These are phyloP conservation scores for Notodonta ziczac DNA, from an alignment of 2,888 invertebrate genomes.

Conservation along the genomic window DNA sequence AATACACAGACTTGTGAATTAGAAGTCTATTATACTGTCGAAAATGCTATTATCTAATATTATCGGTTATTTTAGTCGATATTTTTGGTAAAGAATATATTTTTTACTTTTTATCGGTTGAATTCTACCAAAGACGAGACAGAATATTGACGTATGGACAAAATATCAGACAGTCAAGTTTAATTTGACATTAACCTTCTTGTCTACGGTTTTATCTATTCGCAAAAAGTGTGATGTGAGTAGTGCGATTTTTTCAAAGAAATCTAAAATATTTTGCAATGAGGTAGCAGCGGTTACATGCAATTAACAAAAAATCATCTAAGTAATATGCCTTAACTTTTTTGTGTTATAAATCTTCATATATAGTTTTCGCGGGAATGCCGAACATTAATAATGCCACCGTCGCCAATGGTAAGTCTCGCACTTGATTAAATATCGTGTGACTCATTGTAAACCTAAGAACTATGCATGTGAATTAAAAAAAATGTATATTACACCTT, in stretches of 20 bases:
- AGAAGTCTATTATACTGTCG: too few species aligned
- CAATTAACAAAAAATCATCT: slow-evolving; percentile 57
- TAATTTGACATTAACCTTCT: slow-evolving; percentile 28
- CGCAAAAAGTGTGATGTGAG: slow-evolving; percentile 66
- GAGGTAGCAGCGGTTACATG: slow-evolving; percentile 71
- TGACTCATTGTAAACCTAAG: slow-evolving; percentile 46
- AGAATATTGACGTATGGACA: too few species aligned
- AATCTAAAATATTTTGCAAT: slow-evolving; percentile 61
- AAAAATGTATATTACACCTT: background rate
- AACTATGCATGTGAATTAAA: slow-evolving; percentile 17
- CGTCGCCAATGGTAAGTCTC: slow-evolving; percentile 75
- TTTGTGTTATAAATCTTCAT: slow-evolving; percentile 62
- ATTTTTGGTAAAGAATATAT: too few species aligned
- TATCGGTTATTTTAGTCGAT: too few species aligned
- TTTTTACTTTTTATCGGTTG: too few species aligned
- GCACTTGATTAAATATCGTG: slow-evolving; percentile 54
- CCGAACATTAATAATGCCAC: slow-evolving; percentile 75
- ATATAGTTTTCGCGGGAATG: slow-evolving; percentile 68
- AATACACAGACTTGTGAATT: too few species aligned
- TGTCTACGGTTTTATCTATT: slow-evolving; percentile 29
- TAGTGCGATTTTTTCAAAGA: slow-evolving; percentile 51
- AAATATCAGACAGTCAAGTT: background rate
- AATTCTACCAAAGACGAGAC: too few species aligned
- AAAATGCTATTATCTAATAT: too few species aligned
- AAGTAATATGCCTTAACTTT: slow-evolving; percentile 78